Evolutionary conservation across 1,140 invertebrate species (phyloP).

Genomic region (Cylas formicarius): DNA sequence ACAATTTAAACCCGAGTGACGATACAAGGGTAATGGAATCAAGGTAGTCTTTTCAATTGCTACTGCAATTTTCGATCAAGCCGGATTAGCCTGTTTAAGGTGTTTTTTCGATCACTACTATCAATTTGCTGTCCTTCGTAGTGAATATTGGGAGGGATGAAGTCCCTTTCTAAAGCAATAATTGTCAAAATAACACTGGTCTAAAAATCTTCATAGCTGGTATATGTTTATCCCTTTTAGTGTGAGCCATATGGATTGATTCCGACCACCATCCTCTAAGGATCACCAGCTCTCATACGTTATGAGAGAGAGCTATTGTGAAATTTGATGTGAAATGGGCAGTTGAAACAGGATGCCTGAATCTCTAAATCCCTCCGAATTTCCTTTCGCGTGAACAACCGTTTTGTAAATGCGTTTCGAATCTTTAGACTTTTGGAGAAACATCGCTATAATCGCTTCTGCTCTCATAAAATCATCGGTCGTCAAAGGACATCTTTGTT

Average conservation of each 20-base stretch:
- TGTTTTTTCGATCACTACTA: constrained; percentile 60
- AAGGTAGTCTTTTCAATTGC: not conserved
- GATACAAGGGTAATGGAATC: not conserved
- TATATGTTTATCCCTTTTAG: constrained; percentile 71
- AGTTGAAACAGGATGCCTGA: constrained; percentile 84
- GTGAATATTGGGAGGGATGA: constrained; percentile 75
- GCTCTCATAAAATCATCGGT: constrained; percentile 66
- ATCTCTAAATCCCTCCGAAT: constrained; percentile 71
- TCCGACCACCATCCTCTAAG: constrained; percentile 68
- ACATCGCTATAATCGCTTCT: constrained; percentile 69
- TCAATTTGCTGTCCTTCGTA: constrained; percentile 61
- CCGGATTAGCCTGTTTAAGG: constrained; percentile 51
- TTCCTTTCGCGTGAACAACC: constrained; percentile 53
- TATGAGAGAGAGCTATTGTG: constrained; percentile 51
- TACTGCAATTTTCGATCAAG: constrained; percentile 42
- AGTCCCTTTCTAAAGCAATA: constrained; percentile 65
- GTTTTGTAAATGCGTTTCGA: constrained; percentile 65
- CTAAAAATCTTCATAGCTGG: constrained; percentile 61
- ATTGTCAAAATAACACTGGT: constrained; percentile 54
- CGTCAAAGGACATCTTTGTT: constrained; percentile 84
- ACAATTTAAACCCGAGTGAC: constrained; percentile 48
- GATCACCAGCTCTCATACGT: constrained; percentile 52
- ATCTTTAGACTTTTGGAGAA: constrained; percentile 72
- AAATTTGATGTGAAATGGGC: not conserved
- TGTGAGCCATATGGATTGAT: constrained; percentile 89